Base-by-base conservation (phyloP, 2,113 vertebrate species). In the Sapajus apella region DNA sequence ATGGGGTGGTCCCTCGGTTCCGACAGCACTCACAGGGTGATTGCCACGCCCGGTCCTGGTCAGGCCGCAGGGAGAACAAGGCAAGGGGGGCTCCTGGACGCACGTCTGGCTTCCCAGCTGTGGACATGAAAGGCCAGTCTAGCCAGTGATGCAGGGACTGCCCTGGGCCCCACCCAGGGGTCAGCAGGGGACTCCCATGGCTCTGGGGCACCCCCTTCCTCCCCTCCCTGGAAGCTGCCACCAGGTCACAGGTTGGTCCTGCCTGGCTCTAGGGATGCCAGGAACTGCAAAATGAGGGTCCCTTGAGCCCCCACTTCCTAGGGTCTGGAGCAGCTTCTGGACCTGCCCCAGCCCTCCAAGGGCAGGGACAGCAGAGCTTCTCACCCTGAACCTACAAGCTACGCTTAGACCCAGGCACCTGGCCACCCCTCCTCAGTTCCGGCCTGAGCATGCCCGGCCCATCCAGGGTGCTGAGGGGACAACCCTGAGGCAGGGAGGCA, bases 201-300 rank as follows among this genome's bases (percentile, higher is more conserved):
- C 56, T 64, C 27, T 2, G 12, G 64, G 45, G n/a, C 8, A 12
- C 12, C 45, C 16, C 21, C 79, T 37, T 25, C 27, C 45, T 37
- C 4, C 37, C 11, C 6, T 27, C 13, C 20, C 47, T 2, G 4
- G 5, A 16, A 35, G 16, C 23, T 2, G 25, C n/a, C 8, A 2
- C 25, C 2, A 56, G 11, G 27, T 23, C 13, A 6, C 81, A 50
- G 21, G 27, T 55, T 2, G 10, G 72, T 12, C 21, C 37, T 14
- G 23, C 20, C 72, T 43, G 72, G 72, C 37, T 75, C 37, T 6
- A 21, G 72, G 12, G 37, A 14, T 27, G 4, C 11, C 17, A 16
- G n/a, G 52, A 27, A 32, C 30, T 2, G n/a, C 50, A 5, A n/a
- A 20, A 20, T 2, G 32, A 8, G 5, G 30, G 32, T 52, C 8